Evolutionary conservation across 2,888 invertebrate genomes (phyloP).

Genomic region (Blastobasis adustella): DNA sequence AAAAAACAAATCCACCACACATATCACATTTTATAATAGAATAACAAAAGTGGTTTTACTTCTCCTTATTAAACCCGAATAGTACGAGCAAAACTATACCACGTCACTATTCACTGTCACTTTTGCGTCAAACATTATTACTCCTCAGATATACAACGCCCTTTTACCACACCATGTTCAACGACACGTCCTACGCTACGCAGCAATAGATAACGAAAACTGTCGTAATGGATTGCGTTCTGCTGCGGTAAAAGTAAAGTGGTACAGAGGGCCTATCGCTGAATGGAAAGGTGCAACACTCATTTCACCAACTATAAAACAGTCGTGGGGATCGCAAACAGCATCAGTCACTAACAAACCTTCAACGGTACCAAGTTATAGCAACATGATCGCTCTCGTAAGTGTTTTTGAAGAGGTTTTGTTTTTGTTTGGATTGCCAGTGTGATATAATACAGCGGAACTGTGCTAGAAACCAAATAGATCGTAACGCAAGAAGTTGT

Average conservation of each 20-base stretch:
- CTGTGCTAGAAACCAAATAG: slow-evolving; percentile 4
- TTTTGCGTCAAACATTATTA: slow-evolving; percentile 3
- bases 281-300: slow-evolving; percentile 60
- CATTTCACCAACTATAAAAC: slow-evolving; percentile 72
- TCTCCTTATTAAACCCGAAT: slow-evolving; percentile 29
- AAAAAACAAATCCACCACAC: slow-evolving; percentile 31
- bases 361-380: slow-evolving; percentile 47
- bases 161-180: neutral
- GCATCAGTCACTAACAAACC: slow-evolving; percentile 61
- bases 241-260: slow-evolving; percentile 10
- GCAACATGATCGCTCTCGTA: slow-evolving; percentile 71
- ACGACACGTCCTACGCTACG: neutral
- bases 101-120: slow-evolving; percentile 13
- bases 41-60: slow-evolving; percentile 23
- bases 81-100: slow-evolving; percentile 32
- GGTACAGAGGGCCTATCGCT: slow-evolving; percentile 52
- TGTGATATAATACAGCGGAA: slow-evolving; percentile 9
- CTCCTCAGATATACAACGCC: slow-evolving; percentile 23
- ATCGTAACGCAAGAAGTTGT: slow-evolving; percentile 3
- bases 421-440: slow-evolving; percentile 10
- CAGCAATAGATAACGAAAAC: neutral
- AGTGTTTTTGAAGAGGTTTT: slow-evolving; percentile 49
- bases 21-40: slow-evolving; percentile 30
- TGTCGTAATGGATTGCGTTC: neutral
- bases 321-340: slow-evolving; percentile 40